These are phyloP conservation scores for Drosophila anomalata DNA, from an alignment of 2,888 invertebrate genomes.

Conservation along the genomic window DNA sequence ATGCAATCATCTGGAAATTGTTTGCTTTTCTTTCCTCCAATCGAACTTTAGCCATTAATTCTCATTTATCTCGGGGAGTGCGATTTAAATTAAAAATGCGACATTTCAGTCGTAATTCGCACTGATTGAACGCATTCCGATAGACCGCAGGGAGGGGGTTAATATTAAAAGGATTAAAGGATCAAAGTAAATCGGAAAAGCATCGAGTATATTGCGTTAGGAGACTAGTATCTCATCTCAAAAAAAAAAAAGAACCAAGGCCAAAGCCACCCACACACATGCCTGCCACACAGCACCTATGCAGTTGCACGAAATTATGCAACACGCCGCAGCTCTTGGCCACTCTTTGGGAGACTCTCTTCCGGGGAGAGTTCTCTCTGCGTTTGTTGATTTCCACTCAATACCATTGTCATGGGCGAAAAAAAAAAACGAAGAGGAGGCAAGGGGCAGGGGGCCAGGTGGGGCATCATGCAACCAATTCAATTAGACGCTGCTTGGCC, in stretches of 20 bases:
- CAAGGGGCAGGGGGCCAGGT: slow-evolving; percentile 16
- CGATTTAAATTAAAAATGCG: slow-evolving; percentile 24
- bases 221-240: background rate
- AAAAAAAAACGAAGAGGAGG: background rate
- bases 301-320: slow-evolving; percentile 72
- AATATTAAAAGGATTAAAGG: background rate
- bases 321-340: slow-evolving; percentile 58
- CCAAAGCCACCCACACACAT: slow-evolving; percentile 59
- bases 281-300: slow-evolving; percentile 9
- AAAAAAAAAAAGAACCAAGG: slow-evolving; percentile 67
- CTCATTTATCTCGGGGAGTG: slow-evolving; percentile 51
- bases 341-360: slow-evolving; percentile 24
- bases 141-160: background rate
- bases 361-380: slow-evolving; percentile 5
- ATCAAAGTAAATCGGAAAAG: background rate
- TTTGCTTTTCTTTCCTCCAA: slow-evolving; percentile 46
- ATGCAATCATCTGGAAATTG: slow-evolving; percentile 66
- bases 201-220: background rate
- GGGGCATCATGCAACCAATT: slow-evolving; percentile 63
- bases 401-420: slow-evolving; percentile 79
- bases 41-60: slow-evolving; percentile 62
- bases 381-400: slow-evolving; percentile 60
- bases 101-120: slow-evolving; percentile 14
- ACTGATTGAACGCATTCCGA: slow-evolving; percentile 2
- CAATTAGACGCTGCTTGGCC: slow-evolving; percentile 70